Evolutionary conservation across 2,888 invertebrate genomes (phyloP), one percentile per base, ranked within the genome.

Genomic region (Gibbula magus): DNA sequence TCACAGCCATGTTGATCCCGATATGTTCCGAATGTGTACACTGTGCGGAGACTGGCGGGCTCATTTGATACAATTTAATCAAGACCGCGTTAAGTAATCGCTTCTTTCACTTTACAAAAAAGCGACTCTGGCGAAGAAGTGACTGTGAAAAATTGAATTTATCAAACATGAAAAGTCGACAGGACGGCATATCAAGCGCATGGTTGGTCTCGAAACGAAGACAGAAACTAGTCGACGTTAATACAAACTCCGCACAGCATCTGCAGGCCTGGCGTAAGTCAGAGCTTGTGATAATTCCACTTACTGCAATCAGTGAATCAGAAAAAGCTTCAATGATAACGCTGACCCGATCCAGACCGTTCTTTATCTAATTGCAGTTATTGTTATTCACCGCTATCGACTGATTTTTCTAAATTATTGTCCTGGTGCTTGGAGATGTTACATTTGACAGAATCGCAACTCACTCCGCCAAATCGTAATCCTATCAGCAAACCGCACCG

Each of bases 361-460:
- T 61, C 61, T 61, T 61, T 61, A 74, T 74, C 51, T 74, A 51
- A 74, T 74, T 74, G 45, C 51, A 74, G 74, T 74, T 74, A 74
- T 74, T 74, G 74, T 74, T 74, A 74, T 74, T 74, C 74, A 51
- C 22, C 51, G 74, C 45, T 39, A 51, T 74, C 45, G 51, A 51
- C 29, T 18, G 74, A 74, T 74, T 74, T 74, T 61, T 51, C 25
- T 74, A 51, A 74, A 74, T 74, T 74, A 74, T 74, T 74, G 51
- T 74, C 45, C 25, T 52, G 51, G 45, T 2, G n/a, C 51, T 74
- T 61, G 29, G 5, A 22, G 61, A 61, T 61, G 61, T 61, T 61
- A 61, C 61, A 61, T 61, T 61, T 61, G 61, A 61, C 61, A 61
- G 61, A 61, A 29, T 61, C 61, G 16, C 61, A 61, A 29, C 25